Conservation (phyloP, 2,797 vertebrate genomes). For the Neoniphon sammara region DNA sequence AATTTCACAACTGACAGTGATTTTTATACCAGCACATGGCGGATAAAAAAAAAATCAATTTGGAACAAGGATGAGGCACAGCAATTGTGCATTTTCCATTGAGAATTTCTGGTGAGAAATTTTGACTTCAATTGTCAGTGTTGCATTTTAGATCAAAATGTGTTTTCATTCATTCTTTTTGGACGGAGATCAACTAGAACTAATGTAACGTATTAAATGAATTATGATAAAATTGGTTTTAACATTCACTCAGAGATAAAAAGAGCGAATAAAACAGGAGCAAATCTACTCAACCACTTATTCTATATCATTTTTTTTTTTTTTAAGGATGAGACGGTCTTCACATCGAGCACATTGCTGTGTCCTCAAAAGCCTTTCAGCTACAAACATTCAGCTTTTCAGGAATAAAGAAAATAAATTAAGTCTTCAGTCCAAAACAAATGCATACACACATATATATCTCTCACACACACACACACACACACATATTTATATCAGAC, state of each 20-base stretch:
- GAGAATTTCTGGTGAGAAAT: too few relatives aligned
- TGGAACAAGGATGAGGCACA: background rate
- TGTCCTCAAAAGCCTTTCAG: slow-evolving; percentile 11
- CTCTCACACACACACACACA: background rate
- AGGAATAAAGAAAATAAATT: slow-evolving; percentile 17
- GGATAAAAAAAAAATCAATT: background rate
- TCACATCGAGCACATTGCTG: too few relatives aligned
- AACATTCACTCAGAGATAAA: background rate
- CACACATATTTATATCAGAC: background rate
- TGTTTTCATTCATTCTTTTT: too few relatives aligned
- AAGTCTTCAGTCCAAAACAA: slow-evolving; percentile 13
- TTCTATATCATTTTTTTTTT: slow-evolving; percentile 8
- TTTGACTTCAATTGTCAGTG: background rate
- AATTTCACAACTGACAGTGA: background rate
- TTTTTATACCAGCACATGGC: background rate
- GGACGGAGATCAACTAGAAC: background rate
- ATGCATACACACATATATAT: background rate
- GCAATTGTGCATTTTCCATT: background rate
- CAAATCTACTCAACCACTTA: background rate
- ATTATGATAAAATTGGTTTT: background rate
- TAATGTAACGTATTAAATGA: background rate
- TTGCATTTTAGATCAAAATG: background rate
- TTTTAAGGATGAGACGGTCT: too few relatives aligned
- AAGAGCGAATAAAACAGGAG: too few relatives aligned
- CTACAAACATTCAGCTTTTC: slow-evolving; percentile 42